A percentile compares a stretch with the other conserved stretches of the same genome.
phyloP scores from a whole-genome alignment of 2,888 invertebrate genomes.

The Trachelus iudaicus region DNA sequence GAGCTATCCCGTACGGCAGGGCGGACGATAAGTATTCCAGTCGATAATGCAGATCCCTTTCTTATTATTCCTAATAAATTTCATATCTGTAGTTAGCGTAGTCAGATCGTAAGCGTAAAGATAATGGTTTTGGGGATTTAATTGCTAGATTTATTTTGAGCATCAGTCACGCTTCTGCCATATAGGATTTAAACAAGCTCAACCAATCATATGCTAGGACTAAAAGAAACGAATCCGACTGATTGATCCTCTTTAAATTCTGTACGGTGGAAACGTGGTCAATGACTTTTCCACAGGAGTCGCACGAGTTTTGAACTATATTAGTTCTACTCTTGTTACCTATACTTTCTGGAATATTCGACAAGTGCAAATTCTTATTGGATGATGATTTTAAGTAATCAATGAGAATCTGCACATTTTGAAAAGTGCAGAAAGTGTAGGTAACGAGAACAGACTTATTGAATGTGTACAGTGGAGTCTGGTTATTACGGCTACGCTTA shows the following conservation, averaged over 20 bases:
- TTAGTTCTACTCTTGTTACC: not conserved
- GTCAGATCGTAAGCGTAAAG: not conserved
- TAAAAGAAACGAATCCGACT: not conserved
- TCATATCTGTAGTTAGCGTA: not conserved
- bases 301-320: not conserved
- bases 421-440: no score
- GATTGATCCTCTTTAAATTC: not conserved
- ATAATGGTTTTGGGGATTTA: no score
- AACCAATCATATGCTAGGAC: not conserved
- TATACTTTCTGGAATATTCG: no score
- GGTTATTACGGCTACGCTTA: no score
- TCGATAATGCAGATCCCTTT: not conserved
- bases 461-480: no score
- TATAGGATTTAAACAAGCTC: not conserved
- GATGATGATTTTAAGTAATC: no score
- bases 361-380: no score
- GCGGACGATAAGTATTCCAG: not conserved
- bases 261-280: no score
- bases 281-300: not conserved
- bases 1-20: not conserved
- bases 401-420: no score
- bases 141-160: no score
- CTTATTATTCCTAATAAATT: not conserved
- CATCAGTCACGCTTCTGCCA: no score
- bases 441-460: no score